Base-by-base conservation (phyloP, 2,113 vertebrate genomes). In the Phycodurus eques region DNA sequence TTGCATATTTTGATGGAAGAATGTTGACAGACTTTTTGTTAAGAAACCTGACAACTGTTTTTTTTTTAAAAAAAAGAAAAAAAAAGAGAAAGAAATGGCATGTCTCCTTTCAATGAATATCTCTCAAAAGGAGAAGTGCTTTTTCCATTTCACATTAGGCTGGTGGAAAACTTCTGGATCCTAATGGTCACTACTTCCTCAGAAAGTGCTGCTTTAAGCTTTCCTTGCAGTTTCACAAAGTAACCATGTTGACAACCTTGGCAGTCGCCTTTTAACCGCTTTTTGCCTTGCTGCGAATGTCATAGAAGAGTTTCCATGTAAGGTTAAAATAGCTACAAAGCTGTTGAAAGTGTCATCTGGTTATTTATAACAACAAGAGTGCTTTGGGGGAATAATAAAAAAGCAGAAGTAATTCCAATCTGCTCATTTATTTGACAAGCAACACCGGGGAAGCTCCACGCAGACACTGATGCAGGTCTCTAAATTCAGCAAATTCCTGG, bases 401-500 rank as follows among this genome's bases (percentile, higher is more conserved):
- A 61, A 61, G 27, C 59, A 61, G 59, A 61, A 61, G 59, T 61
- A 31, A 61, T 33, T 33, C 59, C 22, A 5, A n/a, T n/a, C 70
- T 72, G 79, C 72, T 80, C 5, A 13, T 72, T 68, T 63, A 53
- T 70, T 74, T 70, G 59, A 59, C 72, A 73, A 71, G 60, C 72
- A 68, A 43, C 60, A 72, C 56, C 64, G 66, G 53, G 1, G 2
- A 72, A 67, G 57, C 64, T 67, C 62, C 60, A 71, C 5, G 31
- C 6, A 11, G n/a, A 22, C 70, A 69, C 65, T 72, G 67, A 72
- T 1, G 10, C 43, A 31, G 68, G 19, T 60, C 22, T 80, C 46
- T 27, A 35, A 72, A 79, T 64, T 79, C 78, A 81, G 85, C 80
- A 76, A 66, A 73, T 80, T 80, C 72, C 56, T 71, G 33, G 66